These are phyloP conservation scores for Zoanthus sociatus DNA, from an alignment of 92 coral and sea anemone genomes.

Conservation along the genomic window DNA sequence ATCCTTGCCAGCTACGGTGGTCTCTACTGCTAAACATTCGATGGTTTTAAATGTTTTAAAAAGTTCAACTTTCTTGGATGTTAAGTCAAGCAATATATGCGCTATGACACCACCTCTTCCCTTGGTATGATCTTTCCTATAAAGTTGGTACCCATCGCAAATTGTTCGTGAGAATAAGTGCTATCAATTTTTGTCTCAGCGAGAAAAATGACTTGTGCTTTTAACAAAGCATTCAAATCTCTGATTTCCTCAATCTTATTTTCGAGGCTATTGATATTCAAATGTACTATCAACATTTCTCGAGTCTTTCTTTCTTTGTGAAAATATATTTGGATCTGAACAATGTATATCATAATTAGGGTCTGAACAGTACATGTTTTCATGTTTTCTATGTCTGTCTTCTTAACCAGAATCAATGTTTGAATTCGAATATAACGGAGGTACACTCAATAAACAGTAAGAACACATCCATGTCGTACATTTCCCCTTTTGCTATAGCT, in stretches of 20 bases:
- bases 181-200: constrained; percentile 35
- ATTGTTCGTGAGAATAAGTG: constrained; percentile 34
- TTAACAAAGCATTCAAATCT: constrained; percentile 24
- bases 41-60: constrained; percentile 45
- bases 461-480: constrained; percentile 32
- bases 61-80: constrained; percentile 39
- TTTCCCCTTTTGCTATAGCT: constrained; percentile 20
- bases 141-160: constrained; percentile 18
- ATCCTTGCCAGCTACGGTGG: constrained; percentile 51
- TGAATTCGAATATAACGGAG: constrained; percentile 37
- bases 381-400: constrained; percentile 35
- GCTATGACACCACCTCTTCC: constrained; percentile 43
- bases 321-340: constrained; percentile 51
- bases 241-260: constrained; percentile 43
- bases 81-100: constrained; percentile 28
- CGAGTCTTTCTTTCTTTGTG: constrained; percentile 43
- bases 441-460: constrained; percentile 24
- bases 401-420: constrained; percentile 37
- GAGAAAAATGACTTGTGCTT: constrained; percentile 51
- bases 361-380: constrained; percentile 38
- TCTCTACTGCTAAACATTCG: constrained; percentile 53
- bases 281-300: constrained; percentile 49
- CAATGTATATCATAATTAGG: constrained; percentile 36
- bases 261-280: constrained; percentile 46
- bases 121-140: neutral